These are phyloP conservation scores for Megathymus violae DNA, from an alignment of 1,140 invertebrate genomes.

Conservation along the genomic window DNA sequence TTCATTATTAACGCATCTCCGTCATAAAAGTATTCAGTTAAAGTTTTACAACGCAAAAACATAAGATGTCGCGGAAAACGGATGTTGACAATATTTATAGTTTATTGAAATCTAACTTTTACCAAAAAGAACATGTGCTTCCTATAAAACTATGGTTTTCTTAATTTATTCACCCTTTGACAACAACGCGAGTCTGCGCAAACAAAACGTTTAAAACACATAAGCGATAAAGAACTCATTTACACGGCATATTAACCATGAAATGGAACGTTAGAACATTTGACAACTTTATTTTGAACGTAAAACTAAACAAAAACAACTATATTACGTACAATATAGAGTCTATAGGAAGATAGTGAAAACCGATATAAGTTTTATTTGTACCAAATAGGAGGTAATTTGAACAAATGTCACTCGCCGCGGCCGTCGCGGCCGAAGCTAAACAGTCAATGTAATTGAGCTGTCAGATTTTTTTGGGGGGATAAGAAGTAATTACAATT, in stretches of 20 bases:
- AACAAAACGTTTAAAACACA: constrained; percentile 72
- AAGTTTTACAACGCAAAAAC: too few relatives aligned
- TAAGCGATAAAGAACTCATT: constrained; percentile 80
- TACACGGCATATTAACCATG: constrained; percentile 76
- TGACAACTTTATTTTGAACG: constrained; percentile 23
- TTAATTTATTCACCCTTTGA: constrained; percentile 76
- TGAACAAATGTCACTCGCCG: constrained; percentile 78
- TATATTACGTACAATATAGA: constrained; percentile 28
- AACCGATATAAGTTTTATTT: constrained; percentile 39
- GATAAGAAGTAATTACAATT: constrained; percentile 64
- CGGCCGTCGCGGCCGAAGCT: constrained; percentile 36
- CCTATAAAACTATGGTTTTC: constrained; percentile 24
- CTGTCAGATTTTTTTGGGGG: constrained; percentile 79
- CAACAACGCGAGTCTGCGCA: constrained; percentile 52
- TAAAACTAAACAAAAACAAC: constrained; percentile 9
- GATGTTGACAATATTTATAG: too few relatives aligned
- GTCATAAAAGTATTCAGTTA: too few relatives aligned
- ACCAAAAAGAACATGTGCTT: too few relatives aligned
- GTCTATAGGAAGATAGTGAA: constrained; percentile 24
- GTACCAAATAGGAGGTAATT: constrained; percentile 61
- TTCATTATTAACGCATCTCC: too few relatives aligned
- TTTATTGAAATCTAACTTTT: too few relatives aligned
- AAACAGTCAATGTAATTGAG: constrained; percentile 60
- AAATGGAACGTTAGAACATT: constrained; percentile 70
- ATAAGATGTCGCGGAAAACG: too few relatives aligned